Base-by-base conservation (phyloP, 2,888 invertebrate species). In the Athripsodes cinereus region DNA sequence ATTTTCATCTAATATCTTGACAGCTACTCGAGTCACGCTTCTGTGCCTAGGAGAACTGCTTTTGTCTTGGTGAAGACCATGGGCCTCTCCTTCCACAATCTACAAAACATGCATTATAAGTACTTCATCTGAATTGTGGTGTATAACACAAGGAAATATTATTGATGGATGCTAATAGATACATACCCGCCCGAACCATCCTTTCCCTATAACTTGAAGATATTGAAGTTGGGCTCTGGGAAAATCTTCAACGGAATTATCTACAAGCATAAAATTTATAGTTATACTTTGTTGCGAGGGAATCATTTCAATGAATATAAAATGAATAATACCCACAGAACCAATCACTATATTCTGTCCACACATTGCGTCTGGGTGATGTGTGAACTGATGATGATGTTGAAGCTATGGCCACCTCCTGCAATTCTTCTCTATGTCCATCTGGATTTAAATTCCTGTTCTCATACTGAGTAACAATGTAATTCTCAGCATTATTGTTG, bases 111-210 rank as follows among this genome's bases (percentile, higher is more conserved):
- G n/a, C n/a, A n/a, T n/a, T n/a, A n/a, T n/a, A n/a, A n/a, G n/a
- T n/a, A n/a, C n/a, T n/a, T n/a, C n/a, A n/a, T n/a, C n/a, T n/a
- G n/a, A n/a, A n/a, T n/a, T n/a, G n/a, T n/a, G n/a, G n/a, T n/a
- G n/a, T n/a, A n/a, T n/a, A n/a, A n/a, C n/a, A n/a, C n/a, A n/a
- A n/a, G n/a, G n/a, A n/a, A n/a, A n/a, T n/a, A n/a, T n/a, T n/a
- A n/a, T n/a, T n/a, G n/a, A n/a, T n/a, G n/a, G n/a, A n/a, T n/a
- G n/a, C n/a, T n/a, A n/a, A n/a, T n/a, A n/a, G n/a, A n/a, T n/a
- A n/a, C 72, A 71, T 69, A 83, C 83, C 71, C 82, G 86, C 55
- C 92, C 92, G 73, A 92, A 93, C 91, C 92, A 92, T 46, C 92
- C 91, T 64, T 84, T 82, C 1, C 90, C 91, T 59, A 92, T 81